Percentiles rank a stretch among this genome's conserved stretches.
Conservation (phyloP, 2,113 vertebrate genomes). For the Cercocebus atys region DNA sequence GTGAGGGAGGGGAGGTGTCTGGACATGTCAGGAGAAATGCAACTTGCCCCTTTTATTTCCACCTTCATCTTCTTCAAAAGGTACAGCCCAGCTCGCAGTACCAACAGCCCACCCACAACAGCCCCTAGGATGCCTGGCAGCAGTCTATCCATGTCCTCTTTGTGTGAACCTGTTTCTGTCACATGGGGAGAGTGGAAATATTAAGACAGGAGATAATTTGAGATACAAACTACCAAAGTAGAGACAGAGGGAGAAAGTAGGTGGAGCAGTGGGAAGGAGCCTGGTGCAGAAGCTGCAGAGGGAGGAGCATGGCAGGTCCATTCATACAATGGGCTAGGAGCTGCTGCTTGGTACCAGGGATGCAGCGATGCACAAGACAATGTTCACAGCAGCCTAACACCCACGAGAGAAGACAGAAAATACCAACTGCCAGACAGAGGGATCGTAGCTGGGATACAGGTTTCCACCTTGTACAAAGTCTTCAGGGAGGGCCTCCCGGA, state of each 20-base stretch:
- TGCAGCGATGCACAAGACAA: not conserved
- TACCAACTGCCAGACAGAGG: not conserved
- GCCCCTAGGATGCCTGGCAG: not conserved
- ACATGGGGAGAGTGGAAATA: not conserved
- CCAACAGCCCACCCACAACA: not conserved
- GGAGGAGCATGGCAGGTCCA: not conserved
- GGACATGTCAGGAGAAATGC: not conserved
- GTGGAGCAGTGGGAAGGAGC: fast-evolving
- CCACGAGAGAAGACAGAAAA: not conserved
- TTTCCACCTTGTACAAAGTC: not conserved
- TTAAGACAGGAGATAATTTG: not conserved
- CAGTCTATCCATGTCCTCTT: fast-evolving
- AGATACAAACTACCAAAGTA: not conserved
- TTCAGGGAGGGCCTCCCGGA: not conserved
- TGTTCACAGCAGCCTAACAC: not conserved
- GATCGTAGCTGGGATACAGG: fast-evolving
- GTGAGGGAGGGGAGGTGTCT: no score
- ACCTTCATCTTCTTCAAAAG: not conserved
- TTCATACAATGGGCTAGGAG: not conserved
- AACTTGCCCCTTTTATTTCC: not conserved
- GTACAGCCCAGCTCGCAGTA: not conserved
- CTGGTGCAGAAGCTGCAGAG: not conserved
- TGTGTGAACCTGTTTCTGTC: not conserved
- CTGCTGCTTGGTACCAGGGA: not conserved
- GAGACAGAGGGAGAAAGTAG: no score